Base-by-base conservation (phyloP, 1,140 invertebrate species). In the Lepidostoma basale region DNA sequence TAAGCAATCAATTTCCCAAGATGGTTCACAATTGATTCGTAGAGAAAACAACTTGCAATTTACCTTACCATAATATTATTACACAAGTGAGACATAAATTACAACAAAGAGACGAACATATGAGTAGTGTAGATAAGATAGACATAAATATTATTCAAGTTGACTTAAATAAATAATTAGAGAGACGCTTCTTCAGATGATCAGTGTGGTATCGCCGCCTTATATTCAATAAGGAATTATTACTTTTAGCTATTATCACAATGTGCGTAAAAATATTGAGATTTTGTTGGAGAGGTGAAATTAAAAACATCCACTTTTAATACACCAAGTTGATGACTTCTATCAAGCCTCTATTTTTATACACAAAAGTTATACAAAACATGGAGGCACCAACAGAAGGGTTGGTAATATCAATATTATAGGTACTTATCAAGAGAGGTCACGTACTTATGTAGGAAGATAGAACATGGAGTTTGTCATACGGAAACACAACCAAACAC, bases 181-280 rank as follows among this genome's bases (percentile, higher is more conserved):
- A 83, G 80, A 82, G 80, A 81, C 80, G 39, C 30, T 68, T 68
- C 62, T 47, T 63, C 69, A 65, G 68, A 70, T n/a, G n/a, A n/a
- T 69, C 45, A 69, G 68, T 65, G 49, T 66, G 63, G 69, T 67
- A 59, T 44, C 36, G 69, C 54, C 36, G 69, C 64, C 69, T 71
- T 67, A 67, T 47, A 49, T 60, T 62, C 70, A 54, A 64, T 60
- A 59, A 71, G 69, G 69, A 65, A 71, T 67, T 59, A 62, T 68
- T 63, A 68, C 39, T 70, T 73, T 73, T 70, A 70, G 68, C 72
- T 73, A 73, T 73, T 73, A 73, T 73, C 72, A 73, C 72, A 73
- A 73, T 74, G 72, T 73, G 74, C 71, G 74, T 74, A 73, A 54
- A 73, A 69, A 73, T 73, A 70, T 72, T 68, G 58, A 64, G 69